phyloP scores from a whole-genome alignment of 2,797 vertebrate genomes.

The Acanthis flammea region DNA sequence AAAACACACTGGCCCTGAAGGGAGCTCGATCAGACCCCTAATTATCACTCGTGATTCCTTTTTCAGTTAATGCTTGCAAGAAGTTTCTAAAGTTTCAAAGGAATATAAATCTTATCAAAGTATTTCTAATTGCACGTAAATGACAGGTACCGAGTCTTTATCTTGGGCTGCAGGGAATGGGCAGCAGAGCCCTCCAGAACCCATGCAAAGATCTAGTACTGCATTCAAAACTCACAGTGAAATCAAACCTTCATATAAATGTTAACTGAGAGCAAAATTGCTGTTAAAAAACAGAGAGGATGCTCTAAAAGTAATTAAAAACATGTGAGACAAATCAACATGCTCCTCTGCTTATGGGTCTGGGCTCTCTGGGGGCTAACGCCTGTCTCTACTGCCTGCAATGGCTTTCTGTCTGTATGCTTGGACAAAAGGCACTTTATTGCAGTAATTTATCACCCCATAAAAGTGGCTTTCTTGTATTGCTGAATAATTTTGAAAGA shows the following conservation, averaged over 20 bases:
- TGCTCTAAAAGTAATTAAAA: slow-evolving; percentile 78
- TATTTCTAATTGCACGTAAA: slow-evolving; percentile 43
- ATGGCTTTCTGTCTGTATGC: slow-evolving; percentile 75
- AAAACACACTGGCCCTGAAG: slow-evolving; percentile 27
- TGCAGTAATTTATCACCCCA: slow-evolving; percentile 98
- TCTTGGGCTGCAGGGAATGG: slow-evolving; percentile 24
- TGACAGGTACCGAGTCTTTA: neutral
- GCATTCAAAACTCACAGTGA: slow-evolving; percentile 14
- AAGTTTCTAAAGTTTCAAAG: slow-evolving; percentile 59
- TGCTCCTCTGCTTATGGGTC: slow-evolving; percentile 61
- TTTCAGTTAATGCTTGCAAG: neutral
- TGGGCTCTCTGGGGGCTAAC: slow-evolving; percentile 76
- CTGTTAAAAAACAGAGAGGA: slow-evolving; percentile 72
- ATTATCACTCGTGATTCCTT: slow-evolving; percentile 11
- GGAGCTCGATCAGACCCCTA: slow-evolving; percentile 26
- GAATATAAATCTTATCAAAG: slow-evolving; percentile 40
- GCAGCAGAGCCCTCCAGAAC: neutral
- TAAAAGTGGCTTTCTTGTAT: slow-evolving; percentile 86
- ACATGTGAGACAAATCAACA: slow-evolving; percentile 65
- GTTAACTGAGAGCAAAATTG: slow-evolving; percentile 69
- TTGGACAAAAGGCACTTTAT: slow-evolving; percentile 86
- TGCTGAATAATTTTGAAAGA: slow-evolving; percentile 89
- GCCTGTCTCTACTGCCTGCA: slow-evolving; percentile 73
- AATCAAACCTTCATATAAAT: slow-evolving; percentile 38
- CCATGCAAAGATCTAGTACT: neutral